A percentile compares a stretch with the other conserved stretches of the same genome.
These are phyloP conservation scores for Gnathonemus echidnorhynchus DNA, from an alignment of 2,113 vertebrate species.

Conservation along the genomic window DNA sequence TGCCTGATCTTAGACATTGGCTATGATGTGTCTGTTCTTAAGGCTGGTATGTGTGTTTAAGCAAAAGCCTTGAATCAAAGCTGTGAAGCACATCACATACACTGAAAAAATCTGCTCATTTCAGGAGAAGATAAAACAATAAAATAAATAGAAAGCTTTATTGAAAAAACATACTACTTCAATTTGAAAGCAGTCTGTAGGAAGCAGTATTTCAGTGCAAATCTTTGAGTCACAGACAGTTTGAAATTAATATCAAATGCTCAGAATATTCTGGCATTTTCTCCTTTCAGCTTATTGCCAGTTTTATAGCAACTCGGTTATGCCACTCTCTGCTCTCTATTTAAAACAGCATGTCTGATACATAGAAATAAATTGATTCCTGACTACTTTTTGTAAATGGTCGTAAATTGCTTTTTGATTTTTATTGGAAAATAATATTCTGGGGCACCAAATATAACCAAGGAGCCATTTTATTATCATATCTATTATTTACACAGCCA, in stretches of 20 bases:
- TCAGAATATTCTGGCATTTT: not conserved
- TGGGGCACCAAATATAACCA: slow-evolving; percentile 35
- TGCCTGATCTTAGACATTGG: slow-evolving; percentile 24
- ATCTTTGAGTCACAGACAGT: not conserved
- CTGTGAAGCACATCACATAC: not conserved
- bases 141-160: not conserved
- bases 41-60: not conserved
- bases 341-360: slow-evolving; percentile 58
- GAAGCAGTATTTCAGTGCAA: not conserved
- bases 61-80: not conserved
- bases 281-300: slow-evolving; percentile 35
- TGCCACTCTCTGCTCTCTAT: slow-evolving; percentile 40
- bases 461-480: slow-evolving; percentile 32
- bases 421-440: slow-evolving; percentile 44
- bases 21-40: slow-evolving; percentile 25
- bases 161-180: not conserved
- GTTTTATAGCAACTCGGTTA: not conserved
- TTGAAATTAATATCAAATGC: not conserved
- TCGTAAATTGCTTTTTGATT: slow-evolving; percentile 10
- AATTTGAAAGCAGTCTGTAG: not conserved
- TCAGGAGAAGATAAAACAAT: slow-evolving; percentile 1
- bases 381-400: slow-evolving; percentile 33
- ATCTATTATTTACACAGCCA: slow-evolving; percentile 53
- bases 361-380: slow-evolving; percentile 55
- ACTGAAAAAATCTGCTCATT: not conserved